A percentile compares a stretch with the other conserved stretches of the same genome.
These are phyloP conservation scores for Daubentonia madagascariensis DNA, from an alignment of 2,113 vertebrate species.

Conservation along the genomic window DNA sequence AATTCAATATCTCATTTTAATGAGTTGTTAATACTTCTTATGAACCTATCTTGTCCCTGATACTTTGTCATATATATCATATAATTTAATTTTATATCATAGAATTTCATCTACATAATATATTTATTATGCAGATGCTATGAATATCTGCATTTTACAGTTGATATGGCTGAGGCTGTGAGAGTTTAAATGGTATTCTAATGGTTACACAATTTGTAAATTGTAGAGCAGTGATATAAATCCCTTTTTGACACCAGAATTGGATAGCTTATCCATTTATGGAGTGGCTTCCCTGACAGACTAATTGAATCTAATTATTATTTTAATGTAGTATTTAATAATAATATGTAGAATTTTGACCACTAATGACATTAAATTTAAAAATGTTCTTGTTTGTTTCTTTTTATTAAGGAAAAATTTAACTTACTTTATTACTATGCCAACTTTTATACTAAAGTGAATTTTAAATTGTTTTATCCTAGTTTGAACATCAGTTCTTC, in stretches of 20 bases:
- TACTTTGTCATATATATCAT: neutral
- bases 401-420: neutral
- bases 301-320: neutral
- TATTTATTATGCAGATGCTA: neutral
- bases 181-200: neutral
- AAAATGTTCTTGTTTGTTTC: neutral
- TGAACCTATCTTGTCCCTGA: neutral
- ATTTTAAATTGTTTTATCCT: neutral
- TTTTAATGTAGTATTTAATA: neutral
- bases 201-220: neutral
- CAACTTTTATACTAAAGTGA: neutral
- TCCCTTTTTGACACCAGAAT: neutral
- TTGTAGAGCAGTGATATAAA: neutral
- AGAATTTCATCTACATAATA: neutral
- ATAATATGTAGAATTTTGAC: neutral
- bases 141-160: neutral
- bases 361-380: neutral
- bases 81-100: neutral
- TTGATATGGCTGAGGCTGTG: neutral
- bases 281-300: neutral
- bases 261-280: neutral
- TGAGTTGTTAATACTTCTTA: neutral
- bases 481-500: neutral
- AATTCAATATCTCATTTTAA: slow-evolving; percentile 5
- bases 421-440: neutral